phyloP scores from a whole-genome alignment of 1,140 invertebrate genomes.

The Drepana arcuata region DNA sequence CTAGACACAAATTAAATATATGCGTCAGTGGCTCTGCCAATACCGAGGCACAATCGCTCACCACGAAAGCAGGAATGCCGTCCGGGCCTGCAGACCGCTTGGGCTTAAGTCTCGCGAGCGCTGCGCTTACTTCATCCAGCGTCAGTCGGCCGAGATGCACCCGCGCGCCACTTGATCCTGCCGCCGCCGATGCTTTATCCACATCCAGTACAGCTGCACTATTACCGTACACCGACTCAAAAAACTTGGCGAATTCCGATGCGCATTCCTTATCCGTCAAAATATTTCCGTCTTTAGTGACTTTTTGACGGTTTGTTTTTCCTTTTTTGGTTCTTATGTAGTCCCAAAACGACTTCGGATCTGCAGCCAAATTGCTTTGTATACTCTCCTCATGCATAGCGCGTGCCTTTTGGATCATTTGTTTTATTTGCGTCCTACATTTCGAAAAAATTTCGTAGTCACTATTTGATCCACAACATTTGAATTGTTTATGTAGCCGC shows the following conservation, averaged over 20 bases:
- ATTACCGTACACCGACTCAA: conserved; percentile 4
- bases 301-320: background rate
- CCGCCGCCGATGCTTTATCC: background rate
- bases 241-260: background rate
- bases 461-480: background rate
- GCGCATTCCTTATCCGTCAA: background rate
- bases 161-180: background rate
- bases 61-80: conserved; percentile 10
- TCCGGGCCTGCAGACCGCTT: conserved; percentile 9
- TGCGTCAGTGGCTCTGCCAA: conserved; percentile 6
- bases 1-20: conserved; percentile 6
- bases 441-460: background rate
- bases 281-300: conserved; percentile 2
- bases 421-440: background rate
- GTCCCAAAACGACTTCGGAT: conserved; percentile 13
- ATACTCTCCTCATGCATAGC: background rate
- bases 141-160: background rate
- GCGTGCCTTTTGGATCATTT: background rate
- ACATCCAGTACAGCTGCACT: background rate
- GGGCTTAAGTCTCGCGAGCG: conserved; percentile 4
- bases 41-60: conserved; percentile 9
- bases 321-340: conserved; percentile 8
- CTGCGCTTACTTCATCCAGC: background rate
- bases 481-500: background rate
- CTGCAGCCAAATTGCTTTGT: conserved; percentile 4